phyloP scores from a whole-genome alignment of 1,140 invertebrate genomes.

The Drosophila asahinai region DNA sequence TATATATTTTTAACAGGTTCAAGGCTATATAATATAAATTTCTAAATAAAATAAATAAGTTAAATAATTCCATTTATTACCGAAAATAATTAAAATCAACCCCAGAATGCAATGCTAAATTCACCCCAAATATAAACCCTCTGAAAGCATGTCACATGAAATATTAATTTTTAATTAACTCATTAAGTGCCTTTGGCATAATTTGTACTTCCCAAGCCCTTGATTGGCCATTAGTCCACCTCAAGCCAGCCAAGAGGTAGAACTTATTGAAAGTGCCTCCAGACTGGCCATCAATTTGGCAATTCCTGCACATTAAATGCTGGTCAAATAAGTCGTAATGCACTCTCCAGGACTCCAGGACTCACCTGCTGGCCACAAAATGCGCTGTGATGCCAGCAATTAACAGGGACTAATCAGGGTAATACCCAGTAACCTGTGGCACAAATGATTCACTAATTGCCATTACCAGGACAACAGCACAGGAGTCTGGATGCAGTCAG shows the following conservation, averaged over 20 bases:
- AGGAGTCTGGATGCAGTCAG: constrained; percentile 4
- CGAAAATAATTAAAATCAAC: neutral
- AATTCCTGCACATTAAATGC: constrained; percentile 34
- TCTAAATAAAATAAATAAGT: too few species aligned
- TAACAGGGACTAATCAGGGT: constrained; percentile 69
- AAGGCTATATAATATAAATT: too few species aligned
- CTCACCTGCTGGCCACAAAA: constrained; percentile 7
- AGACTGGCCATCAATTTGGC: constrained; percentile 23
- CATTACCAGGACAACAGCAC: constrained; percentile 27
- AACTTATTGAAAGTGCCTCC: constrained; percentile 9
- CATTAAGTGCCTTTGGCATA: neutral
- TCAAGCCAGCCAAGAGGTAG: neutral
- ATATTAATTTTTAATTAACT: neutral
- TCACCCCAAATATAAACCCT: neutral
- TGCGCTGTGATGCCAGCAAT: constrained; percentile 53
- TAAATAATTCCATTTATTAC: neutral
- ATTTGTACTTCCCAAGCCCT: neutral
- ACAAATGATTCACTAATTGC: constrained; percentile 71
- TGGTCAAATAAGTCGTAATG: constrained; percentile 9
- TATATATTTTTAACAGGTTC: too few species aligned
- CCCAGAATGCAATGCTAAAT: neutral
- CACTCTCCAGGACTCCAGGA: neutral
- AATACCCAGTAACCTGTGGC: constrained; percentile 56
- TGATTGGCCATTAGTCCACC: constrained; percentile 1
- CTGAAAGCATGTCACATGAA: neutral